Evolutionary conservation across 2,888 invertebrate genomes (phyloP), one percentile per base, ranked within the genome.

Genomic region (Drosophila barbarae): DNA sequence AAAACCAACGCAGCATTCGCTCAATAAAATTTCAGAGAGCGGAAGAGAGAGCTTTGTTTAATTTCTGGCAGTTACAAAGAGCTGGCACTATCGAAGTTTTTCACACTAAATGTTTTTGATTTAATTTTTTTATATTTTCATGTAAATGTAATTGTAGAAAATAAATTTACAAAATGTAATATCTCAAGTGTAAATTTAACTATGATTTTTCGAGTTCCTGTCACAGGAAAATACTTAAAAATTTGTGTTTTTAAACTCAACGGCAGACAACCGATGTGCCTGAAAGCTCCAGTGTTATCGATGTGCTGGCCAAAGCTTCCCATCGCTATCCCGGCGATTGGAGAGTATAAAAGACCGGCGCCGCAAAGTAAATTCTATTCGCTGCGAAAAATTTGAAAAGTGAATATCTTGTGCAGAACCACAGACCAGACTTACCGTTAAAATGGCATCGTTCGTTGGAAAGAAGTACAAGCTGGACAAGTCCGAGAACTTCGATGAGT

Each of bases 401-500:
- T 69, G 46, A 57, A 57, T 23, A 21, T 55, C 56, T 51, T 53
- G 53, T 66, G 69, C 44, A 30, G n/a, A 57, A 36, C 9, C 65
- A 72, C 39, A 15, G 46, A 58, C 51, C 32, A 41, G 41, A 32
- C 63, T 42, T 41, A 28, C 56, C 36, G 21, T 34, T 26, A 80
- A 77, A 87, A 89, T 89, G 89, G 80, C 84, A 70, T 88, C 84
- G 69, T 88, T 88, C 87, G 77, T 88, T 84, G 95, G 94, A 88
- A 95, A 94, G 90, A 94, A 94, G 89, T 97, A 94, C 92, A 96
- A 96, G 89, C 92, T 97, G 89, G 90, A 91, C 69, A 91, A 92
- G 60, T 88, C 94, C 82, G 95, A 96, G 73, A 95, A 96, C 88
- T 96, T 97, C 89, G 96, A 97, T 84, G 95, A 95, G 64, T 96